Conservation (phyloP, 2,797 vertebrate genomes). For the Eidolon dupreanum region DNA sequence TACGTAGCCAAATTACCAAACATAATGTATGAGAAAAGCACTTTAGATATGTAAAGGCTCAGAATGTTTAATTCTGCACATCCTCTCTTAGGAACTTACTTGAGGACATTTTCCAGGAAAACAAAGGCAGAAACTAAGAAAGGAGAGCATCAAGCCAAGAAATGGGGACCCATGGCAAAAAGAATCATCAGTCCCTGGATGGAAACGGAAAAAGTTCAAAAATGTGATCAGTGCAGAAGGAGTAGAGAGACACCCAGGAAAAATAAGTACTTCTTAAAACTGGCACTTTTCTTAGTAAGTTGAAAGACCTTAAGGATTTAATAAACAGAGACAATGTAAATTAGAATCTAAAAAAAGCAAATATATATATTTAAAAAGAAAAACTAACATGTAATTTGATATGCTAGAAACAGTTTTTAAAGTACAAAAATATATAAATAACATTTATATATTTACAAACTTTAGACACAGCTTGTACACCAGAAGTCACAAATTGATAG, state of each 20-base stretch:
- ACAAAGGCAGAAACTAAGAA: conserved; percentile 20
- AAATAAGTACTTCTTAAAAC: background rate
- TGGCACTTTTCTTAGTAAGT: background rate
- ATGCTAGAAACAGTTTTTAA: background rate
- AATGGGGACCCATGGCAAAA: background rate
- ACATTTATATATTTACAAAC: background rate
- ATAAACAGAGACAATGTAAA: background rate
- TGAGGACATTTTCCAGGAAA: conserved; percentile 54
- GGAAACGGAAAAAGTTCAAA: background rate
- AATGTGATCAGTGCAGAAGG: background rate
- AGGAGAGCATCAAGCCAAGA: conserved; percentile 24
- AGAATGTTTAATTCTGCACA: background rate
- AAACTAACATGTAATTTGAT: background rate
- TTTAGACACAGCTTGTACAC: background rate
- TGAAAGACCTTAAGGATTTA: background rate
- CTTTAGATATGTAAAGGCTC: background rate
- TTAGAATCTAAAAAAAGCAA: background rate
- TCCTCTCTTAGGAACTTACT: background rate
- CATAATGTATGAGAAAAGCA: background rate
- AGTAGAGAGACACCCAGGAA: background rate
- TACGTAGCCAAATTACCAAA: background rate
- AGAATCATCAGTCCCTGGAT: background rate
- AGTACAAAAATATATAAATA: conserved; percentile 20
- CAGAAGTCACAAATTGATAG: background rate
- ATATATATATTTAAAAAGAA: background rate